Conservation (phyloP, 35 echinoderm and acorn worm genomes). For the Anneissia japonica region DNA sequence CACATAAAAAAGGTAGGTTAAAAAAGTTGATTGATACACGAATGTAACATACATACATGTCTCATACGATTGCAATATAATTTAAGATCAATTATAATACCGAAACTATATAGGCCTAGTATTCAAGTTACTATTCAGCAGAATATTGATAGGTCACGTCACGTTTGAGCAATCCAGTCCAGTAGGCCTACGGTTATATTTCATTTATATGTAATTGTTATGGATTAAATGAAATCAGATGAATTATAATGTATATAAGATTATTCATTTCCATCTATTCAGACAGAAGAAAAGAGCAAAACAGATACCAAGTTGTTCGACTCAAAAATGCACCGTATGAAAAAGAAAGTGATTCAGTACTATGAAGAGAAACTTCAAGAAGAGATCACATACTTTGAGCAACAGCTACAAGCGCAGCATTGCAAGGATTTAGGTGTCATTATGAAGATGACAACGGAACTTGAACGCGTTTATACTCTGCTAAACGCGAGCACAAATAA, state of each 20-base stretch:
- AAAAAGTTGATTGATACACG: no score
- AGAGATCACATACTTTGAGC: constrained; percentile 71
- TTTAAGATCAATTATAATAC: no score
- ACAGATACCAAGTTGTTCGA: constrained; percentile 43
- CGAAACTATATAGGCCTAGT: no score
- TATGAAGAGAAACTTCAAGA: constrained; percentile 72
- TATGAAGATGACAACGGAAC: constrained; percentile 25
- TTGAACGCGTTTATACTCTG: constrained; percentile 9
- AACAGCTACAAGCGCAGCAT: constrained; percentile 66
- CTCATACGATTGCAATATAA: no score
- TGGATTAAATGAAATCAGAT: not conserved
- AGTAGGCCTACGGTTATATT: not conserved
- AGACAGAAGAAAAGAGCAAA: constrained; percentile 19
- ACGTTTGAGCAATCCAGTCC: not conserved
- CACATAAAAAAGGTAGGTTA: constrained; percentile 53
- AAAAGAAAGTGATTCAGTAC: constrained; percentile 53
- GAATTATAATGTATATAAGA: not conserved
- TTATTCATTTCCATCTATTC: not conserved
- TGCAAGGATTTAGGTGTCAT: constrained; percentile 44
- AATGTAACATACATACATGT: no score
- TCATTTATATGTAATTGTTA: not conserved
- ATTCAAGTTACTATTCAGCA: not conserved
- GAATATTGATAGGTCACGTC: not conserved
- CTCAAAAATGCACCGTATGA: constrained; percentile 44
- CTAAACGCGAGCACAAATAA: not conserved